A percentile compares a stretch with the other conserved stretches of the same genome.
These are phyloP conservation scores for Acridotheres tristis DNA, from an alignment of 2,797 vertebrate species.

Conservation along the genomic window DNA sequence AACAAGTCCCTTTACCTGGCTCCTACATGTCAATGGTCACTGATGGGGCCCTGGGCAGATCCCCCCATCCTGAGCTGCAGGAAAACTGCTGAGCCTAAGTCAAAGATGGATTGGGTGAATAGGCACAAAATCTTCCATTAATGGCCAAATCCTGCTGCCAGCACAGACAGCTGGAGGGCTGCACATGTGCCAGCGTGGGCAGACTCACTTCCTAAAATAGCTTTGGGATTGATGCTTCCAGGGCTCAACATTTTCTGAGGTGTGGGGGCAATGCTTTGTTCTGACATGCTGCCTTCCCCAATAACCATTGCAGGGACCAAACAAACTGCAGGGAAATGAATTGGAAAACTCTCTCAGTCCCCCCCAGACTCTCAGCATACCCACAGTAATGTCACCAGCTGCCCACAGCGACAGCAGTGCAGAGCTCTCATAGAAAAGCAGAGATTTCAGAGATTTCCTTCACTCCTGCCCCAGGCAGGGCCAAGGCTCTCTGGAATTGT, in stretches of 20 bases:
- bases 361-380: background rate
- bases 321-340: background rate
- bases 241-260: background rate
- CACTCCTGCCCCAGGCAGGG: background rate
- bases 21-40: accelerated
- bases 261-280: background rate
- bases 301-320: background rate
- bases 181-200: accelerated
- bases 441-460: background rate
- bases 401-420: background rate
- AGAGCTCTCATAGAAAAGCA: background rate
- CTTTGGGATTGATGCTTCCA: background rate
- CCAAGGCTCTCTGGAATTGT: background rate
- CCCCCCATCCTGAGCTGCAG: background rate
- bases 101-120: background rate
- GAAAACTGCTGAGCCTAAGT: background rate
- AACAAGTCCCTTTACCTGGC: background rate
- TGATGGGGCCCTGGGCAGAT: background rate
- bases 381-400: background rate
- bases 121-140: background rate
- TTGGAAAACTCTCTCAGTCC: background rate
- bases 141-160: background rate
- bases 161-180: background rate
- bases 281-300: accelerated
- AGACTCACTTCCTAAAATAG: background rate